Base-by-base conservation (phyloP, 2,888 invertebrate species). In the Tenthredo scrophulariae region DNA sequence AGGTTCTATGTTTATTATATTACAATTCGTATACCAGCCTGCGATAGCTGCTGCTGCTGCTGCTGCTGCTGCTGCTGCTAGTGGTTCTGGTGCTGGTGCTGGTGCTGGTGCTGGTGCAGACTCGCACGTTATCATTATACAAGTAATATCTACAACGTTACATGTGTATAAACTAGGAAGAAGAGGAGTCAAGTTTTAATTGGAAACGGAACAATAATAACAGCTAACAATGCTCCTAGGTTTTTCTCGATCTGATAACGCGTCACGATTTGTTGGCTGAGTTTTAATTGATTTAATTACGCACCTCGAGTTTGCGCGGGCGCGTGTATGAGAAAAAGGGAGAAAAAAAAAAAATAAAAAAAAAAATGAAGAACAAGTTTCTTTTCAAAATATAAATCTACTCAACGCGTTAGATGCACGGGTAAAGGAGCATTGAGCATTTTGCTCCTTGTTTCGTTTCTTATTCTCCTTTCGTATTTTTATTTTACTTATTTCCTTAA, bases 251-350 rank as follows among this genome's bases (percentile, higher is more conserved):
- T 83, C 83, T 83, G 83, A 83, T 83, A 83, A 65, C 18, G 50
- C 83, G 65, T 83, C 83, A 83, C 67, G 67, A 83, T 83, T 83
- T 83, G 83, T 83, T 83, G 83, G 67, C 83, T 83, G 83, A 83
- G 67, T 83, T 83, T 46, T 83, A 83, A 83, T 83, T 83, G 70
- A 83, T 83, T 83, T 83, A 83, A 83, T 83, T 83, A 83, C 83
- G 70, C 83, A 70, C 67, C 83, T 50, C 13, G 62, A 13, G 62
- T 15, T n/a, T 91, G 91, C 91, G 92, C 91, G 88, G 88, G 88
- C 87, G 87, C 87, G 89, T 90, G 90, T 91, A 92, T 92, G 91
- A 91, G 91, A 92, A 91, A 92, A 22, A 62, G 6, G 4, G n/a
- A n/a, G n/a, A 62, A n/a, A n/a, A 58, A 58, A 62, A 10, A 22